A percentile compares a stretch with the other conserved stretches of the same genome.
Evolutionary conservation across 2,888 invertebrate species (phyloP).

Genomic region (Anthophora plumipes): DNA sequence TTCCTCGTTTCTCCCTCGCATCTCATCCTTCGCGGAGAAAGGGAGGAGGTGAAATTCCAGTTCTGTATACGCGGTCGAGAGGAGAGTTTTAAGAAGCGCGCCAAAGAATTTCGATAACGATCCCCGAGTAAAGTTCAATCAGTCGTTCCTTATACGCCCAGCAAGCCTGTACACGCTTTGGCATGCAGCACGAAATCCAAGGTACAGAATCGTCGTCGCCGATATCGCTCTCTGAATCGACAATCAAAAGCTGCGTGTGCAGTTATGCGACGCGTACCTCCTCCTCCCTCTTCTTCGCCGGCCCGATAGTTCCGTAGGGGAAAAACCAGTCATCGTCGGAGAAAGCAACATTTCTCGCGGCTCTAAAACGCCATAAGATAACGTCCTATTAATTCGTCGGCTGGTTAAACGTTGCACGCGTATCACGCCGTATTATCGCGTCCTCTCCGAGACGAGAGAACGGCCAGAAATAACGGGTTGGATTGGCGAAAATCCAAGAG

Average conservation of each 20-base stretch:
- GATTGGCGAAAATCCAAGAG: conserved; percentile 30
- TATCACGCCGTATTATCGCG: conserved; percentile 20
- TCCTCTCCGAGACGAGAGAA: neutral
- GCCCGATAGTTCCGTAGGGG: conserved; percentile 26
- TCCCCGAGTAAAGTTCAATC: conserved; percentile 47
- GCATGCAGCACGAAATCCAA: conserved; percentile 58
- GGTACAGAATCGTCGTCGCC: conserved; percentile 54
- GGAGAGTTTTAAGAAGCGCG: conserved; percentile 31
- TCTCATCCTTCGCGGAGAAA: conserved; percentile 12
- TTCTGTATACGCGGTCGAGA: neutral
- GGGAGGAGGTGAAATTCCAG: neutral
- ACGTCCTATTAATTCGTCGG: conserved; percentile 2
- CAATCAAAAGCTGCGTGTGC: conserved; percentile 60
- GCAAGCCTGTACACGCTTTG: conserved; percentile 22
- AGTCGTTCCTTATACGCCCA: conserved; percentile 6
- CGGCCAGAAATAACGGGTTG: conserved; percentile 11
- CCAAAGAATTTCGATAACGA: conserved; percentile 49
- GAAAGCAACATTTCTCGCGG: conserved; percentile 42
- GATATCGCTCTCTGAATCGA: conserved; percentile 62
- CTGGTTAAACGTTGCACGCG: conserved; percentile 6
- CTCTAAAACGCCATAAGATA: conserved; percentile 3
- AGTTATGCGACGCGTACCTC: conserved; percentile 49
- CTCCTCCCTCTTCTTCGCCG: conserved; percentile 2
- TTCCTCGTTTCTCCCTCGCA: neutral
- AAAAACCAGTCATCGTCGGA: conserved; percentile 35